phyloP scores from a whole-genome alignment of 2,113 vertebrate genomes.

The Oryzias javanicus region DNA sequence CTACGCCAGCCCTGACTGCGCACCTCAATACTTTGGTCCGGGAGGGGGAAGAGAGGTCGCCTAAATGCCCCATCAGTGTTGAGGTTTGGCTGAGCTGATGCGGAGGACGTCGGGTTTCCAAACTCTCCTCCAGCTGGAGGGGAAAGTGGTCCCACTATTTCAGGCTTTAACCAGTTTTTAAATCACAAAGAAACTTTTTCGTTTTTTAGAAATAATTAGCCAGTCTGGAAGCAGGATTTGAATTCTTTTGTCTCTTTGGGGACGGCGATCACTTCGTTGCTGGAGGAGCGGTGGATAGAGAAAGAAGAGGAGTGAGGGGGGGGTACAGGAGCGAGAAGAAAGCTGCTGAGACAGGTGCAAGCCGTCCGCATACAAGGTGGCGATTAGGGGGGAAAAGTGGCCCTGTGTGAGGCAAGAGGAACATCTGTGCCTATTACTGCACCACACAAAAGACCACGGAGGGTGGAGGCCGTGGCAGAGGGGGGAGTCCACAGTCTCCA shows the following conservation, averaged over 20 bases:
- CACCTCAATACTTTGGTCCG: constrained; percentile 53
- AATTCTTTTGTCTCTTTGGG: constrained; percentile 52
- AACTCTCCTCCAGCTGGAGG: constrained; percentile 73
- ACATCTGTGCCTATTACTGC: constrained; percentile 82
- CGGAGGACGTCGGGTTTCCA: constrained; percentile 70
- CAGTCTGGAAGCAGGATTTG: constrained; percentile 35
- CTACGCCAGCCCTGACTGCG: constrained; percentile 37
- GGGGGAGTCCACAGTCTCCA: constrained; percentile 53
- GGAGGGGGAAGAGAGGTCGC: constrained; percentile 48
- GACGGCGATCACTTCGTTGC: constrained; percentile 34
- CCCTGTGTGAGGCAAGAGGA: constrained; percentile 76
- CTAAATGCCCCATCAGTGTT: constrained; percentile 68
- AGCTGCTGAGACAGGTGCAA: constrained; percentile 77
- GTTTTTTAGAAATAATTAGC: constrained; percentile 60
- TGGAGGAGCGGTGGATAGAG: constrained; percentile 17
- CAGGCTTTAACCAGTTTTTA: constrained; percentile 44
- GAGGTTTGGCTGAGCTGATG: constrained; percentile 64
- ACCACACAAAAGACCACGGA: constrained; percentile 71
- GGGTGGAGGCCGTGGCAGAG: constrained; percentile 9
- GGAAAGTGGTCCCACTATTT: constrained; percentile 43
- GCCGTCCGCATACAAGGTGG: constrained; percentile 76
- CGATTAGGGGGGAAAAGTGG: constrained; percentile 75
- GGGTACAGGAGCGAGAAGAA: constrained; percentile 37
- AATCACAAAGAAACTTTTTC: constrained; percentile 36
- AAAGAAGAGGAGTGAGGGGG: constrained; percentile 21